Base-by-base conservation (phyloP, 2,888 invertebrate species). In the Steromphala cineraria region DNA sequence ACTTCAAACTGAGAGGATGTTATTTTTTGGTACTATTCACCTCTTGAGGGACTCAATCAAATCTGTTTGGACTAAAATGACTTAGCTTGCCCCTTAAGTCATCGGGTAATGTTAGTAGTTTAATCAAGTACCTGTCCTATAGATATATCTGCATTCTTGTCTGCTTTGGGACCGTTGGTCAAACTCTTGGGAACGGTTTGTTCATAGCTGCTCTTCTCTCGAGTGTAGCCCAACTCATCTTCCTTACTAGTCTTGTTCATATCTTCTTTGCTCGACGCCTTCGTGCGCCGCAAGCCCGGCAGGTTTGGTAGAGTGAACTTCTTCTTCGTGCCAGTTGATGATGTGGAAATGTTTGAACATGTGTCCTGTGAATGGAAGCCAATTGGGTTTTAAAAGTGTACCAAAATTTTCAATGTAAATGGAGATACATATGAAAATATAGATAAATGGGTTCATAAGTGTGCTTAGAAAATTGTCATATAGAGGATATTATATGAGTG, bases 311-410 rank as follows among this genome's bases (percentile, higher is more conserved):
- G 67, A 13, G 67, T 67, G 21, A 67, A 77, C 28, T 67, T 78
- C 74, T 75, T 79, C 15, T 80, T 78, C 36, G 62, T 76, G 40
- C 75, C 79, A 53, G 77, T 53, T 67, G 82, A 81, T 5, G 81
- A 79, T 8, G 79, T 62, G 53, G 81, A 81, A 8, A 75, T 31
- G 75, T 75, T 81, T 8, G 81, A 81, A 24, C 24, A 13, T n/a
- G 79, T 62, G 52, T 81, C 81, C 67, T 53, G 53, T n/a, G 10
- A 46, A 36, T 8, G 17, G 2, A 76, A 80, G 67, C 5, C n/a
- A 24, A 74, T 10, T 46, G 46, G 13, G 1, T 46, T 5, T 46
- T 10, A 13, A 46, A 46, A 46, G 13, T 1, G 46, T 1, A 46
- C 46, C 13, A 10, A 4, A 36, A 36, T 2, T 7, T 4, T 2